These are phyloP conservation scores for Episyrphus balteatus DNA, from an alignment of 1,140 invertebrate genomes.

Conservation along the genomic window DNA sequence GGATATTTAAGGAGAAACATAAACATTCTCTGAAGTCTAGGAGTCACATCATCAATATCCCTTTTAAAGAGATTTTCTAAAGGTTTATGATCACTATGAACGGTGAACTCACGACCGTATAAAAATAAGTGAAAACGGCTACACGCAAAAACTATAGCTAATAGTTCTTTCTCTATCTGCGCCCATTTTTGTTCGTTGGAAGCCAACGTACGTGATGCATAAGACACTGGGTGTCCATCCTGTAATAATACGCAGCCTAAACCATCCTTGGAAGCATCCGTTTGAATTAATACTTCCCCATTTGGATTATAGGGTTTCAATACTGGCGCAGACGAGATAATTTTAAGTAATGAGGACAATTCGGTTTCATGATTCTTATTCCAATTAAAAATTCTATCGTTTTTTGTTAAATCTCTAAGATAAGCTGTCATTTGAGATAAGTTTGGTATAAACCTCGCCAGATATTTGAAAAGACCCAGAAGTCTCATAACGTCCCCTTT, in stretches of 20 bases:
- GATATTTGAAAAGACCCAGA: constrained; percentile 26
- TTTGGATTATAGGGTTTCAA: constrained; percentile 19
- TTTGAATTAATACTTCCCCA: constrained; percentile 15
- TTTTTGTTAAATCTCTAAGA: constrained; percentile 18
- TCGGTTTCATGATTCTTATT: constrained; percentile 11
- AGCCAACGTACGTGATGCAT: constrained; percentile 23
- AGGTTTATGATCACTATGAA: constrained; percentile 36
- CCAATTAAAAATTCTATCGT: constrained; percentile 16
- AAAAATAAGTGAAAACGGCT: constrained; percentile 34
- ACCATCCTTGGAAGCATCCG: constrained; percentile 25
- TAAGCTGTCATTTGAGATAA: constrained; percentile 14
- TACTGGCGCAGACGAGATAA: constrained; percentile 15
- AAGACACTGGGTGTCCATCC: constrained; percentile 19
- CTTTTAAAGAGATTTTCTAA: constrained; percentile 27
- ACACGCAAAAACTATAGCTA: constrained; percentile 32
- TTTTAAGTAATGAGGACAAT: constrained; percentile 18
- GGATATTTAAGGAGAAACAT: constrained; percentile 3
- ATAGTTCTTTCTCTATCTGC: constrained; percentile 38
- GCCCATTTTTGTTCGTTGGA: constrained; percentile 25
- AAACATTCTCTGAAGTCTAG: constrained; percentile 25
- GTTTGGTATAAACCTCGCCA: constrained; percentile 28
- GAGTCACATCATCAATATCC: constrained; percentile 19
- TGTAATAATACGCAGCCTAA: no score
- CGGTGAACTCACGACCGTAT: constrained; percentile 21
- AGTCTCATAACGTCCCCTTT: constrained; percentile 5